Base-by-base conservation (phyloP, 2,113 vertebrate species). In the Condylura cristata region DNA sequence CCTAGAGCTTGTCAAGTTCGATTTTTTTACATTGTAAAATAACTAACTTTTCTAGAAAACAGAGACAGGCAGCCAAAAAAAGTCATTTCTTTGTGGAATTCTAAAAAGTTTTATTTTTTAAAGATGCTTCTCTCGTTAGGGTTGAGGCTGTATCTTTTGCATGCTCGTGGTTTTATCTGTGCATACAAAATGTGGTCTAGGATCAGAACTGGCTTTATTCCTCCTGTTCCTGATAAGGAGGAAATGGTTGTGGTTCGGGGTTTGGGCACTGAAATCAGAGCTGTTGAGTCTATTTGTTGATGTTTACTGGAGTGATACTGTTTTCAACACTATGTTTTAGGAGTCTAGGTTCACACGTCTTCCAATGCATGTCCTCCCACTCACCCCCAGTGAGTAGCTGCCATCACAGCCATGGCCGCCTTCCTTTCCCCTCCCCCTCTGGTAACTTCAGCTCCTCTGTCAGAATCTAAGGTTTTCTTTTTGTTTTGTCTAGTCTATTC, bases 11-110 rank as follows among this genome's bases (percentile, higher is more conserved):
- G 24, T 44, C 34, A 34, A 39, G 30, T 58, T 93, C 30, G 14
- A 11, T 88, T 72, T 96, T 92, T 90, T 63, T 39, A 68, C 53
- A 22, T 37, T 44, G 26, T 44, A 34, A 74, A 88, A 60, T 60
- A 72, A 37, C n/a, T 76, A 72, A 26, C 39, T 90, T 80, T 53
- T 63, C 63, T 72, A 20, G 76, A 85, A 81, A 87, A 44, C 39
- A 90, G 30, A 84, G 24, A 70, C 10, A 75, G 53, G 48, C 51
- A 75, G 68, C 9, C 61, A 30, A 70, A 68, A 80, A n/a, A 6
- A 16, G 14, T 34, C 18, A 17, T 65, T 81, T 51, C 34, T 60
- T 41, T 46, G 9, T 83, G 32, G 41, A 72, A 79, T 70, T 86
- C 51, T 81, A n/a, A 34, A 39, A 16, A 9, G 12, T 28, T 8